These are phyloP conservation scores for Zygaena filipendulae DNA, from an alignment of 2,888 invertebrate species.

Conservation along the genomic window DNA sequence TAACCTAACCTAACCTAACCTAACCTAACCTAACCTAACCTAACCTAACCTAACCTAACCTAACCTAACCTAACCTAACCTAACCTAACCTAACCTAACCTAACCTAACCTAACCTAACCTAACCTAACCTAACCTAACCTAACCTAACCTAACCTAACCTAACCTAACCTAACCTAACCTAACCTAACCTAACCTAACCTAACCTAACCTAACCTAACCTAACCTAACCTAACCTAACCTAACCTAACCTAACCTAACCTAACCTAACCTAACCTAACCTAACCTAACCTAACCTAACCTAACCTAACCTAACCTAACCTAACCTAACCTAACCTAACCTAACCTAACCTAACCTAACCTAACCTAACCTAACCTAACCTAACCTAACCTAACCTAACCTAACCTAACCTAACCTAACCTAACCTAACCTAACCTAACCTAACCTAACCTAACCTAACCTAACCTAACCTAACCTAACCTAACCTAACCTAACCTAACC, in stretches of 20 bases:
- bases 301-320: conserved; percentile 7
- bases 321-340: conserved; percentile 10
- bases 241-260: conserved; percentile 10
- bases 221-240: conserved; percentile 10
- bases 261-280: conserved; percentile 9
- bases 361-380: conserved; percentile 9
- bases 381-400: conserved; percentile 9
- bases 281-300: conserved; percentile 8
- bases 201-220: conserved; percentile 9
- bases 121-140: conserved; percentile 1
- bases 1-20: conserved; percentile 1
- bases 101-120: conserved; percentile 1
- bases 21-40: conserved; percentile 1
- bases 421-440: conserved; percentile 9
- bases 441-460: conserved; percentile 8
- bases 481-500: conserved; percentile 9
- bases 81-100: conserved; percentile 1
- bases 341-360: conserved; percentile 9
- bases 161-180: conserved; percentile 6
- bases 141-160: conserved; percentile 1
- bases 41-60: conserved; percentile 1
- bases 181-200: conserved; percentile 5
- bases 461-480: conserved; percentile 9
- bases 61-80: conserved; percentile 1
- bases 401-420: conserved; percentile 9